phyloP scores from a whole-genome alignment of 1,140 invertebrate species.

The Carposina sasakii region DNA sequence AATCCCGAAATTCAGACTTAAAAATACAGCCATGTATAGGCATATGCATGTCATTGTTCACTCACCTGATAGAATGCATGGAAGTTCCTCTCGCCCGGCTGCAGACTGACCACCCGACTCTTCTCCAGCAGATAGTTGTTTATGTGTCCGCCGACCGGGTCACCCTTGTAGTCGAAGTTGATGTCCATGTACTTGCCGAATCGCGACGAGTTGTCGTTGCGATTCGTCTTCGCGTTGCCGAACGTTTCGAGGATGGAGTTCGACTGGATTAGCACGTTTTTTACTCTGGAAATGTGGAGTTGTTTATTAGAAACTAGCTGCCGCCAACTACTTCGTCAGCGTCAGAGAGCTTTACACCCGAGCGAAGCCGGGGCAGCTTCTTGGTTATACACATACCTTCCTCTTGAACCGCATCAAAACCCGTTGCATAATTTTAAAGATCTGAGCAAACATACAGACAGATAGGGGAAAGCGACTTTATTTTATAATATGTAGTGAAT shows the following conservation, averaged over 20 bases:
- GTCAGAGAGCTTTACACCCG: no score
- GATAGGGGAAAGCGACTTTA: no score
- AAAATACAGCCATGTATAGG: no score
- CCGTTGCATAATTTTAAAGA: no score
- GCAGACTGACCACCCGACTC: slow-evolving; percentile 94
- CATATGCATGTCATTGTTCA: no score
- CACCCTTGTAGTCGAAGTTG: slow-evolving; percentile 98
- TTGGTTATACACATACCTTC: no score
- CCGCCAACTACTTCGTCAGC: no score
- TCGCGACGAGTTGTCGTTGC: slow-evolving; percentile 97
- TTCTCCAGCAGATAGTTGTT: slow-evolving; percentile 98
- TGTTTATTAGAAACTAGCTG: neutral
- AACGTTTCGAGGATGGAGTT: slow-evolving; percentile 97
- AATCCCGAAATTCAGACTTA: no score
- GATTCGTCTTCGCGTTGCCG: slow-evolving; percentile 97
- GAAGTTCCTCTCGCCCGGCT: slow-evolving; percentile 96
- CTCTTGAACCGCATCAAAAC: no score
- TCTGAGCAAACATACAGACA: no score
- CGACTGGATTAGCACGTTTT: slow-evolving; percentile 96
- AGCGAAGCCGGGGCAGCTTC: no score
- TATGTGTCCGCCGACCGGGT: slow-evolving; percentile 96
- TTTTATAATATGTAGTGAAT: no score
- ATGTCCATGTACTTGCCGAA: slow-evolving; percentile 99
- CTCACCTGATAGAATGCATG: slow-evolving; percentile 97
- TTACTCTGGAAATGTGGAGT: slow-evolving; percentile 85